phyloP scores from a whole-genome alignment of 2,113 vertebrate genomes.

The Heloderma charlesbogerti region DNA sequence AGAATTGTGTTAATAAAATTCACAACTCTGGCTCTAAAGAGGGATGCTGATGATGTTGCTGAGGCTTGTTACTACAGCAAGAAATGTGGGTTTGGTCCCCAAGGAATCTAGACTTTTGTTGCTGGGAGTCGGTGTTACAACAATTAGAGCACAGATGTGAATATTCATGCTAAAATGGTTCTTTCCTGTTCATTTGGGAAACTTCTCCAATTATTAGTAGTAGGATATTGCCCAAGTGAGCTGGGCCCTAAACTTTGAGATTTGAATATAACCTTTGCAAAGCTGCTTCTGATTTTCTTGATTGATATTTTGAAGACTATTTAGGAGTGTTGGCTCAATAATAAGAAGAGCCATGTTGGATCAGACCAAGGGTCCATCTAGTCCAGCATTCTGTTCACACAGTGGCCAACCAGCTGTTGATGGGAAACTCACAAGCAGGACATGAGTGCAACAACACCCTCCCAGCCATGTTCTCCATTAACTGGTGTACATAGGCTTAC shows the following conservation, averaged over 20 bases:
- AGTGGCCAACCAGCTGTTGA: no score
- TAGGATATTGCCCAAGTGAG: background rate
- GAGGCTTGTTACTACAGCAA: background rate
- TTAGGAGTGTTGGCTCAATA: conserved; percentile 36
- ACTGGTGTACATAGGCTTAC: no score
- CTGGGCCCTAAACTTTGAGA: conserved; percentile 30
- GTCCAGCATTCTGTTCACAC: no score
- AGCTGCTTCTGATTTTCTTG: conserved; percentile 39
- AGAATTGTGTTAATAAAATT: conserved; percentile 10
- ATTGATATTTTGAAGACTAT: conserved; percentile 65
- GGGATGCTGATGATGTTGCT: background rate
- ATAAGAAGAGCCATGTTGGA: no score
- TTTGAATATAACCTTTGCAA: conserved; percentile 35
- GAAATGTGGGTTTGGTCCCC: background rate
- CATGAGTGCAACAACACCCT: no score
- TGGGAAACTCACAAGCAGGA: no score
- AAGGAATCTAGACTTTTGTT: background rate
- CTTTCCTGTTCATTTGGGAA: background rate
- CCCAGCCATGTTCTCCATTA: no score
- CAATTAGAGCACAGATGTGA: background rate
- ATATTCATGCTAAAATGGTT: background rate
- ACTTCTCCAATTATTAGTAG: background rate
- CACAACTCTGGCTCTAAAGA: background rate
- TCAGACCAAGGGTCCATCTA: no score
- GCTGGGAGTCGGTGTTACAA: background rate